Evolutionary conservation across 2,888 invertebrate species (phyloP).

Genomic region (Halictus quadricinctus): DNA sequence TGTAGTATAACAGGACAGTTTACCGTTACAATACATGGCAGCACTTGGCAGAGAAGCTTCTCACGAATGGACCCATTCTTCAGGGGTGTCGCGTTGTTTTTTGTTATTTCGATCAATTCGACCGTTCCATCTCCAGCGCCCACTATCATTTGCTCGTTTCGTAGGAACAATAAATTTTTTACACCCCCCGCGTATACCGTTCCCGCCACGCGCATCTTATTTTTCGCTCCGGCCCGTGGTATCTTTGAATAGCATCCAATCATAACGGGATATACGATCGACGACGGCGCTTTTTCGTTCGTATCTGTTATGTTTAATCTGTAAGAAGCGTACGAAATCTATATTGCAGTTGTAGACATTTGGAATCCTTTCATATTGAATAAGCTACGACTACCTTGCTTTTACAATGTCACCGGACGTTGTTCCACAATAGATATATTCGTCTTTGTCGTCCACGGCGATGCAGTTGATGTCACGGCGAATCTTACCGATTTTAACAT

Average conservation of each 20-base stretch:
- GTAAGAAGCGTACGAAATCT: constrained; percentile 77
- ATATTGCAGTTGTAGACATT: not conserved
- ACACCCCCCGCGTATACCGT: constrained; percentile 87
- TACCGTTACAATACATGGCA: constrained; percentile 82
- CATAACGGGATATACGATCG: constrained; percentile 82
- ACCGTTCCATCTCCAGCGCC: constrained; percentile 94
- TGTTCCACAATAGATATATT: constrained; percentile 92
- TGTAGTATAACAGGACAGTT: constrained; percentile 50
- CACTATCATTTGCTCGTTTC: constrained; percentile 87
- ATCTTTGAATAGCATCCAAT: constrained; percentile 87
- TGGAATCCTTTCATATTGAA: not conserved
- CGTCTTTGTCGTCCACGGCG: constrained; percentile 88
- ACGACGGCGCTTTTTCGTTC: constrained; percentile 34
- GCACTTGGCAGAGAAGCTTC: constrained; percentile 62
- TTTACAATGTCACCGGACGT: constrained; percentile 89
- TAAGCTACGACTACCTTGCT: constrained; percentile 54
- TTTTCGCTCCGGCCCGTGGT: constrained; percentile 82
- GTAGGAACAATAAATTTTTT: constrained; percentile 86
- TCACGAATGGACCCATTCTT: constrained; percentile 39
- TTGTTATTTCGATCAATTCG: constrained; percentile 86
- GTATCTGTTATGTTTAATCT: constrained; percentile 83
- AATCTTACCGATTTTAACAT: constrained; percentile 91
- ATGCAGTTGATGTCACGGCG: constrained; percentile 90
- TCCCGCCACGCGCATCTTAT: constrained; percentile 83
- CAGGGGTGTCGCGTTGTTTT: not conserved